Base-by-base conservation (phyloP, 1,140 invertebrate genomes). In the Lepidurus arcticus region DNA sequence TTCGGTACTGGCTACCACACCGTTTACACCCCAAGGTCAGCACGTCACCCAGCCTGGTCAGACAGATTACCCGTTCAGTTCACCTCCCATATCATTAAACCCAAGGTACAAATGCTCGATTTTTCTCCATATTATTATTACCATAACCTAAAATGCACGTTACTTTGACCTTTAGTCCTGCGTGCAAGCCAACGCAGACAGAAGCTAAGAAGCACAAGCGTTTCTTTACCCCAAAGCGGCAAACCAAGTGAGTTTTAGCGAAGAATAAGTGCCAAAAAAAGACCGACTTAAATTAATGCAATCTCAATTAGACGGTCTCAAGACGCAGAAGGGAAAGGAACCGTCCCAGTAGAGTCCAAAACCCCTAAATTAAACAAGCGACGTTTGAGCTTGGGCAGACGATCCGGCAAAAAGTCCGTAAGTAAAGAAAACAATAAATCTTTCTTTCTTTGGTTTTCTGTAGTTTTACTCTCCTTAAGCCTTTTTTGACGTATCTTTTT, bases 21-120 rank as follows among this genome's bases (percentile, higher is more conserved):
- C 82, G 16, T 78, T 79, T 11, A 79, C 80, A 16, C 81, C 81
- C 16, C 75, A 73, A 13, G 45, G 73, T 74, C 45, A 79, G 77
- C 76, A 76, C 13, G 34, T 76, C 11, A 45, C 65, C 53, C 76
- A 76, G 44, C 45, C 76, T 26, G 76, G 65, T 45, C 26, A 76
- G n/a, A 42, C 45, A 24, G 44, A 76, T 76, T 76, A 45, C 11
- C 65, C 45, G 8, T 76, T 76, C 44, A 65, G 44, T 24, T 76
- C 76, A 53, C 82, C 84, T 78, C 82, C 81, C 78, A 82, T 84
- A 73, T 82, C 80, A 79, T 80, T 78, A 73, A 75, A 84, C 79
- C 81, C 83, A 80, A 84, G 83, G 83, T 84, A 83, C 79, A 81
- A 7, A 13, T 16, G 53, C 53, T 13, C 21, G 16, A 1, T 7